Evolutionary conservation across 2,888 invertebrate genomes (phyloP).

Genomic region (Chloroclysta siterata): DNA sequence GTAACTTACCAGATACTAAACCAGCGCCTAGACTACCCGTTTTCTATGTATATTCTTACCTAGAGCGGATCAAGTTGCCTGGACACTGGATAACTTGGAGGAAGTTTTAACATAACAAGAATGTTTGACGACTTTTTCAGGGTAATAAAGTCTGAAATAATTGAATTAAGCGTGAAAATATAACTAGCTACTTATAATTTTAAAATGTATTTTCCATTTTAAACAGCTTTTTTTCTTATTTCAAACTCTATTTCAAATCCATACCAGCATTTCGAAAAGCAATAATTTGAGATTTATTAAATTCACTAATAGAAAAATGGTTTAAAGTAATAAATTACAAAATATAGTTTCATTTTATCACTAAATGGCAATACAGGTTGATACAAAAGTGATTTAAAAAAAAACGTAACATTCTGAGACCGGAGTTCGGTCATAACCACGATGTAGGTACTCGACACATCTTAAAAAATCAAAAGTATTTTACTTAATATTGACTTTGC

Average conservation of each 20-base stretch:
- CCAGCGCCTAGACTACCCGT: not conserved
- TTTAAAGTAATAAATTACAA: slow-evolving; percentile 41
- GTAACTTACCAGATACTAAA: too few species aligned
- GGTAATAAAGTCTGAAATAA: slow-evolving; percentile 3
- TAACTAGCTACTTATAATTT: too few species aligned
- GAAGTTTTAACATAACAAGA: slow-evolving; percentile 44
- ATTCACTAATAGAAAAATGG: slow-evolving; percentile 37
- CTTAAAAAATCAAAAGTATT: too few species aligned
- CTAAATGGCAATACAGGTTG: slow-evolving; percentile 29
- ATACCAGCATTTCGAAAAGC: slow-evolving; percentile 19
- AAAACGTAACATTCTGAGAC: too few species aligned
- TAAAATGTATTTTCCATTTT: too few species aligned
- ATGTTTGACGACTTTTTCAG: slow-evolving; percentile 33
- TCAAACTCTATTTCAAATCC: not conserved
- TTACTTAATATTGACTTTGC: too few species aligned
- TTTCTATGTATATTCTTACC: slow-evolving; percentile 1
- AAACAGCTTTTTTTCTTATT: too few species aligned
- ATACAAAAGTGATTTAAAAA: not conserved
- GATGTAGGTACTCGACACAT: too few species aligned
- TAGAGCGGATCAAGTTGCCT: slow-evolving; percentile 52
- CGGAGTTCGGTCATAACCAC: too few species aligned
- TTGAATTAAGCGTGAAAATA: not conserved
- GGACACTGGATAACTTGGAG: slow-evolving; percentile 58
- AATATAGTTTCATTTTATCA: slow-evolving; percentile 45
- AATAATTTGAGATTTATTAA: slow-evolving; percentile 39